Conservation (phyloP, 2,888 invertebrate species). For the Crioceris asparagi region DNA sequence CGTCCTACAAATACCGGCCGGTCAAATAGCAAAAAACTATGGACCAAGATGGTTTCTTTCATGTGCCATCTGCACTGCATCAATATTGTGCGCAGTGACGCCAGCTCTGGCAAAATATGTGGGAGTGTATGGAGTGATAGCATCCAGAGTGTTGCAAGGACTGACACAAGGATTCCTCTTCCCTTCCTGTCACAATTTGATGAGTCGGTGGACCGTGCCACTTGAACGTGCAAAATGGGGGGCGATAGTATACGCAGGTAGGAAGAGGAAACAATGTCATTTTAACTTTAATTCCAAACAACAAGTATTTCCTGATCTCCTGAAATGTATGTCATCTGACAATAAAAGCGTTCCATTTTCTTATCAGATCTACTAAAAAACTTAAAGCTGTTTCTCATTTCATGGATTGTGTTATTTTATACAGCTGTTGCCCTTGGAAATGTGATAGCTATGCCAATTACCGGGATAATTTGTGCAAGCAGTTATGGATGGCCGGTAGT, state of each 20-base stretch:
- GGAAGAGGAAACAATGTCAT: neutral
- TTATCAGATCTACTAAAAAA: neutral
- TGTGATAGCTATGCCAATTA: slow-evolving; percentile 55
- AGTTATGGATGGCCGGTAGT: slow-evolving; percentile 61
- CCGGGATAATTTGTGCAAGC: slow-evolving; percentile 56
- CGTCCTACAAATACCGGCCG: slow-evolving; percentile 59
- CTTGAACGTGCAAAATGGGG: slow-evolving; percentile 57
- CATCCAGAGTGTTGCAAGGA: slow-evolving; percentile 59
- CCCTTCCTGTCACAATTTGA: slow-evolving; percentile 59
- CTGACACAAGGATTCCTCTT: slow-evolving; percentile 61
- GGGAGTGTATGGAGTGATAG: slow-evolving; percentile 50
- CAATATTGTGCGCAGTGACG: slow-evolving; percentile 53
- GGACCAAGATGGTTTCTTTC: slow-evolving; percentile 61
- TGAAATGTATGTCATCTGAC: too few species aligned
- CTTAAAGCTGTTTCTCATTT: too few species aligned
- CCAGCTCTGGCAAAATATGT: slow-evolving; percentile 53
- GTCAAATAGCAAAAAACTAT: slow-evolving; percentile 57
- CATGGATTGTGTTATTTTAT: too few species aligned
- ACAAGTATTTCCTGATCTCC: too few species aligned
- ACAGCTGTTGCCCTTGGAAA: slow-evolving; percentile 50
- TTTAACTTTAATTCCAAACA: neutral
- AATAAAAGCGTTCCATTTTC: neutral
- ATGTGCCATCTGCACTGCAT: slow-evolving; percentile 45
- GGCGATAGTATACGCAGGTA: slow-evolving; percentile 51
- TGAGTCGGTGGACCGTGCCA: slow-evolving; percentile 64